Evolutionary conservation across 2,113 vertebrate species (phyloP).

Genomic region (Pituophis catenifer): DNA sequence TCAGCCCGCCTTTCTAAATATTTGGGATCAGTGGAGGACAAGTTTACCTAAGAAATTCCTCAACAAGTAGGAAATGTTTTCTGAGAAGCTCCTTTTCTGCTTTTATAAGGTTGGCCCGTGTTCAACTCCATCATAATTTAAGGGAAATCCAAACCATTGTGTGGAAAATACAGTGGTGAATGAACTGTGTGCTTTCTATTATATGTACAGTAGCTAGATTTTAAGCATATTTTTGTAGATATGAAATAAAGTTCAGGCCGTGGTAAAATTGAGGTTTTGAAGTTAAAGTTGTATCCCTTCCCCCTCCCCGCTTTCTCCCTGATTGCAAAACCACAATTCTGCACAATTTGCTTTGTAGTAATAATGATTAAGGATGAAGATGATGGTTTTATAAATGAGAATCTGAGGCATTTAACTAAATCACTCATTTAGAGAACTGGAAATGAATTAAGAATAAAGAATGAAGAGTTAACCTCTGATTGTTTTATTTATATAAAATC

Average conservation of each 20-base stretch:
- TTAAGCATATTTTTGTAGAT: neutral
- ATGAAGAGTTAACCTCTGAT: conserved; percentile 24
- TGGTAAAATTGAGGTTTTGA: neutral
- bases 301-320: neutral
- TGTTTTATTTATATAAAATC: neutral
- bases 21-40: neutral
- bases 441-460: neutral
- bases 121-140: neutral
- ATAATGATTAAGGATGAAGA: neutral
- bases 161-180: neutral
- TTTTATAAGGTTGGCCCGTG: neutral
- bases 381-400: neutral
- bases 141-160: neutral
- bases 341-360: neutral
- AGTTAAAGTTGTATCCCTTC: neutral
- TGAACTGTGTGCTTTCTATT: neutral
- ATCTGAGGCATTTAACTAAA: neutral
- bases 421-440: conserved; percentile 22
- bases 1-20: neutral
- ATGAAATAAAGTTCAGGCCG: neutral
- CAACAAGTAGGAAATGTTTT: neutral
- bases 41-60: conserved; percentile 16
- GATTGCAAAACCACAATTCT: neutral
- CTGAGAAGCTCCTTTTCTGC: neutral
- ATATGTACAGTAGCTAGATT: conserved; percentile 4